Evolutionary conservation across 2,888 invertebrate genomes (phyloP).

Genomic region (Ferrisia virgata): DNA sequence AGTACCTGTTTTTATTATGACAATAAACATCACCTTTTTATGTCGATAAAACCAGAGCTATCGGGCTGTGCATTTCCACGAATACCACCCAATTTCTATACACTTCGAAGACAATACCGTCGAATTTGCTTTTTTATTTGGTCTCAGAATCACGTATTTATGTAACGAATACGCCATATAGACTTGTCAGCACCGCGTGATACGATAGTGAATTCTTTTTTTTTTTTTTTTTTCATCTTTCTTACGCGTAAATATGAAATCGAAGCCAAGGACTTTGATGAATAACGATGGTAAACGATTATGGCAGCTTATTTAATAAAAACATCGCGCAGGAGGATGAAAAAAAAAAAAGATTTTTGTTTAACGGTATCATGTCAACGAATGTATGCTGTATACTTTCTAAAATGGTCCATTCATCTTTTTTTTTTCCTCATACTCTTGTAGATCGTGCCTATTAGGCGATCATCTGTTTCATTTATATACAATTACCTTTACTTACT

Average conservation of each 20-base stretch:
- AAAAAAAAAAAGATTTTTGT: not conserved
- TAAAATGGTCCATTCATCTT: not conserved
- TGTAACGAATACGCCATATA: not conserved
- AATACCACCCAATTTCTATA: not conserved
- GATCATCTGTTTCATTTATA: not conserved
- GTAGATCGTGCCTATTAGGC: not conserved
- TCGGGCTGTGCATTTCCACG: not conserved
- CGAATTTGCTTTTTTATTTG: not conserved
- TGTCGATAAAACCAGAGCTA: not conserved
- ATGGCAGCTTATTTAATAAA: not conserved
- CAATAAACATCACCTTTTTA: not conserved
- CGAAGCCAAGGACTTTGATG: not conserved
- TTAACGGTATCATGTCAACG: conserved; percentile 12
- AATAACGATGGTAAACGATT: not conserved
- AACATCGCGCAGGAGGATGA: not conserved
- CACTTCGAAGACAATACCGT: not conserved
- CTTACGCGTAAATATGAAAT: not conserved
- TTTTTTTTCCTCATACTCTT: not conserved
- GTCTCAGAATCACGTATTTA: not conserved
- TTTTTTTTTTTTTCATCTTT: not conserved
- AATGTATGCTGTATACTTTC: not conserved
- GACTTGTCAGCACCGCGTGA: not conserved
- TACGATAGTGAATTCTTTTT: not conserved
- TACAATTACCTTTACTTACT: not conserved
- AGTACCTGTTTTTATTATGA: not conserved